Percentiles rank a stretch among this genome's conserved stretches.
These are phyloP conservation scores for Pristionchus maxplancki DNA, from an alignment of 2,888 invertebrate species.

Conservation along the genomic window DNA sequence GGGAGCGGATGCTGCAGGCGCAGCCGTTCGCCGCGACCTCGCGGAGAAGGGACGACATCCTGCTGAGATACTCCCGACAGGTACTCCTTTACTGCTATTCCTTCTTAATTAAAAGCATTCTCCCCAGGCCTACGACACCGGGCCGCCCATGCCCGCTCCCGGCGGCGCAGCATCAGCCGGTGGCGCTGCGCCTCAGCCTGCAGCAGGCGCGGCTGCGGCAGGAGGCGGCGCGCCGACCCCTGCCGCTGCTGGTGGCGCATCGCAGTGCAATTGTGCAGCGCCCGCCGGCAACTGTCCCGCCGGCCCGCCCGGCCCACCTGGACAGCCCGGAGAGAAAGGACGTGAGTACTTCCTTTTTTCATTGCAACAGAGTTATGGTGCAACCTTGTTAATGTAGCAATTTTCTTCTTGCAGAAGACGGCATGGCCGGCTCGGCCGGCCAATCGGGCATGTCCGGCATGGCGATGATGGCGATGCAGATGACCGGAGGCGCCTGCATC, in stretches of 20 bases:
- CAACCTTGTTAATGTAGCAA: background rate
- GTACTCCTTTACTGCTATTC: background rate
- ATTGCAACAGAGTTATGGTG: background rate
- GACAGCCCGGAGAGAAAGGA: conserved; percentile 34
- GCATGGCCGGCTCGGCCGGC: conserved; percentile 34
- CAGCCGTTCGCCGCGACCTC: background rate
- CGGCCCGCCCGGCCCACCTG: conserved; percentile 43
- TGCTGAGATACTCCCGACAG: background rate
- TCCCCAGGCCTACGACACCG: background rate
- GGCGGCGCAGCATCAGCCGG: background rate
- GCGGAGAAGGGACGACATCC: background rate
- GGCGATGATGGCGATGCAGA: conserved; percentile 47
- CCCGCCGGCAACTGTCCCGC: conserved; percentile 31
- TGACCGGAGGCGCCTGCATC: conserved; percentile 43
- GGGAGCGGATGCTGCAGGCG: background rate
- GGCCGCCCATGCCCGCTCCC: background rate
- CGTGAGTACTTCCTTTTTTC: background rate
- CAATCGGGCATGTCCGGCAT: conserved; percentile 27
- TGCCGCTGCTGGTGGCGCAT: background rate
- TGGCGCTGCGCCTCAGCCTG: background rate
- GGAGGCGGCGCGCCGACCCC: too few relatives aligned
- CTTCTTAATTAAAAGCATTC: background rate
- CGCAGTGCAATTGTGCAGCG: conserved; percentile 20
- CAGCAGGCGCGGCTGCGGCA: background rate
- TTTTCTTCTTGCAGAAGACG: background rate